Evolutionary conservation across 2,797 vertebrate species (phyloP), one percentile per base, ranked within the genome.

Genomic region (Sparus aurata): DNA sequence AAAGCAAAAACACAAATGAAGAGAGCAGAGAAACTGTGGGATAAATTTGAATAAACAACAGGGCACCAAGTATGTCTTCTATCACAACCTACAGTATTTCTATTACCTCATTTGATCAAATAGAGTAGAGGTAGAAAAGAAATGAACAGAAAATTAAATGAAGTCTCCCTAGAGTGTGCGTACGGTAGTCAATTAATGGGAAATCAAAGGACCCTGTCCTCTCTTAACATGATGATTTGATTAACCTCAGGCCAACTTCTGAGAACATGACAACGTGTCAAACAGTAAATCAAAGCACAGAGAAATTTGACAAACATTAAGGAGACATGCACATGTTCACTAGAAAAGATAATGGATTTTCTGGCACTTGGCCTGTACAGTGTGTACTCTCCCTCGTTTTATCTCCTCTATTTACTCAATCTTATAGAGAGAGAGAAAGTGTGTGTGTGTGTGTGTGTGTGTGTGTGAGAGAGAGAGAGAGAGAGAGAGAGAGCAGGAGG

Each of bases 231-330:
- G 27, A 46, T 67, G 50, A 75, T 43, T 54, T 65, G 70, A 84
- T 79, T 89, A n/a, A 87, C 87, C 77, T 86, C 52, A 38, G 65
- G 78, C 84, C 83, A 93, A 77, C 85, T 63, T 74, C 68, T 74
- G 67, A 84, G 52, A 54, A 59, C 73, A 65, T 15, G 38, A 87
- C 38, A 38, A 11, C 9, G 54, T 82, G 82, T 83, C 75, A 77
- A 80, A 80, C 80, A 45, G 66, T 74, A 79, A 90, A 91, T 91
- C 75, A 90, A 85, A 91, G 77, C 25, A 13, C 47, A 74, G 68
- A 47, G 43, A 25, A 53, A 52, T 53, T 8, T 54, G 46, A 43
- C 22, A 79, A 65, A 64, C 61, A 77, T 34, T 23, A 41, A 53
- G 62, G 54, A 87, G 69, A 82, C 46, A 22, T 66, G 83, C 77